Base-by-base conservation (phyloP, 1,140 invertebrate genomes). In the Drosophila nikananu region DNA sequence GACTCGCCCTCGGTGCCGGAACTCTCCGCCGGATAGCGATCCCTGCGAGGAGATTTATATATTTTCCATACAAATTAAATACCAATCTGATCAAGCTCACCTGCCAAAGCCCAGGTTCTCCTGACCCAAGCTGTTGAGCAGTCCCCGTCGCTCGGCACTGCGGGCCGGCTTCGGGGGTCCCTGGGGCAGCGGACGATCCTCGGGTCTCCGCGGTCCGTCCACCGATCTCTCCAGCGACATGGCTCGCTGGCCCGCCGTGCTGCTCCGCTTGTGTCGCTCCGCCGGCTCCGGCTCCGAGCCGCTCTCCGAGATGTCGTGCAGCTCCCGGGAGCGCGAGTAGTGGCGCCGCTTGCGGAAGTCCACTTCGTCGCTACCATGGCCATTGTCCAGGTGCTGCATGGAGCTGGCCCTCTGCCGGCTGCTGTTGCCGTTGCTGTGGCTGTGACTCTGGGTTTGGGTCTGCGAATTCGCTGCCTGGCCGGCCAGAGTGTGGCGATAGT, bases 1-100 rank as follows among this genome's bases (percentile, higher is more conserved):
- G 96, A 96, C 78, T 97, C 96, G 10, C 96, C 96, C 87, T 97
- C 96, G 5, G 96, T 96, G 60, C 92, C 92, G 55, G 96, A 96
- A 92, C 96, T 96, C 77, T 95, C 95, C 5, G 87, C 95, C 5
- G 92, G 92, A 79, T 91, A 92, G n/a, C 91, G 92, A 59, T 93
- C 92, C 70, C 92, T 93, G 37, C 4, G 37, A 12, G 39, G 23
- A 27, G n/a, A 48, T 61, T 39, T 0, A n/a, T 21, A 19, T 39
- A 39, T 9, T 21, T 35, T 39, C 5, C 15, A 3, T 3, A 4
- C 4, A 25, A 25, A 23, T 9, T 1, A 10, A n/a, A 12, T 37
- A 19, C 52, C 8, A 10, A 27, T 13, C 5, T 13, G 0, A 4
- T 2, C 8, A 12, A n/a, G 60, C 74, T 52, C 35, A 89, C 84